A percentile compares a stretch with the other conserved stretches of the same genome.
These are phyloP conservation scores for Montipora capitata DNA, from an alignment of 92 coral and sea anemone species.

Conservation along the genomic window DNA sequence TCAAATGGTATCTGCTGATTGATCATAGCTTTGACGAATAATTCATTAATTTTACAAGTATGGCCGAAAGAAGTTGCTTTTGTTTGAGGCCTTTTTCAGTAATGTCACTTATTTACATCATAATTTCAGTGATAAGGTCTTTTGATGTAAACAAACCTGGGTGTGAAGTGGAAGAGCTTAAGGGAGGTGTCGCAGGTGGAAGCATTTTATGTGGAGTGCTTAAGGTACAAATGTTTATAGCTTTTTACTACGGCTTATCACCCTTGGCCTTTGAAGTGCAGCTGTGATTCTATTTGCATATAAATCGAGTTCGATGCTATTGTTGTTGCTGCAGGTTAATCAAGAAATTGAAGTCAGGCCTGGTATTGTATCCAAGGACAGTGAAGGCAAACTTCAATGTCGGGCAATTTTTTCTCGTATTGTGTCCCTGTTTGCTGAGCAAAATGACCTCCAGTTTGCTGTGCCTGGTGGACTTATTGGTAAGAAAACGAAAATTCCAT, in stretches of 20 bases:
- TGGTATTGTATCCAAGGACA: constrained; percentile 98
- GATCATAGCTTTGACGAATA: no score
- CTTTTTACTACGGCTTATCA: neutral
- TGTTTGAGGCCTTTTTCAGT: no score
- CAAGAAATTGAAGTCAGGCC: constrained; percentile 99
- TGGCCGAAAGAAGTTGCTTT: no score
- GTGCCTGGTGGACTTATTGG: constrained; percentile 99
- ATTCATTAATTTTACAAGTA: no score
- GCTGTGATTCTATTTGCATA: neutral
- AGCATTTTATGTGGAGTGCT: constrained; percentile 95
- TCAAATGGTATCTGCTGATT: no score
- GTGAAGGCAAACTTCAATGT: constrained; percentile 96
- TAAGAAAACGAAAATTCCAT: constrained; percentile 18
- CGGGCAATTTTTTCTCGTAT: constrained; percentile 96
- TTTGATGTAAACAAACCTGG: constrained; percentile 99
- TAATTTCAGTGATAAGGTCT: constrained; percentile 85
- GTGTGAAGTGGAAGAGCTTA: constrained; percentile 96
- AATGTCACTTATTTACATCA: no score
- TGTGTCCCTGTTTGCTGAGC: constrained; percentile 98
- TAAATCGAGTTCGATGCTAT: neutral
- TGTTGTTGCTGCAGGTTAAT: constrained; percentile 75
- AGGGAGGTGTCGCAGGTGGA: constrained; percentile 99
- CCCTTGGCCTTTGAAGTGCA: neutral
- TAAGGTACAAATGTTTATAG: constrained; percentile 62
- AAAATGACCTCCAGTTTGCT: constrained; percentile 97